Evolutionary conservation across 2,888 invertebrate species (phyloP).

Genomic region (Erynnis tages): DNA sequence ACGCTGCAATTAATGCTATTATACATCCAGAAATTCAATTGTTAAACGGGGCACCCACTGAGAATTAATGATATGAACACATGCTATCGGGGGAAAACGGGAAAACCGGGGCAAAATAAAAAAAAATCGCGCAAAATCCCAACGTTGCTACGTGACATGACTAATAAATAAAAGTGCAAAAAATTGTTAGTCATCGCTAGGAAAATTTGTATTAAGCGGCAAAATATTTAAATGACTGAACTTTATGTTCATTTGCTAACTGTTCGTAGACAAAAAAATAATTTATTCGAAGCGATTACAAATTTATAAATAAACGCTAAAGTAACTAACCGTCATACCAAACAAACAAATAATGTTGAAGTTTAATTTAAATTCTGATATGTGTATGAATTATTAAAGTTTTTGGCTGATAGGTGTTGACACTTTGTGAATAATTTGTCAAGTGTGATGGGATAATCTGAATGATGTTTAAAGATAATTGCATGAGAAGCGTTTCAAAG

Average conservation of each 20-base stretch:
- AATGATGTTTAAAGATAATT: no score
- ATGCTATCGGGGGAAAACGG: constrained; percentile 46
- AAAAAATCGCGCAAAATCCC: constrained; percentile 7
- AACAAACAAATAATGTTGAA: no score
- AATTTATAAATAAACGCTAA: no score
- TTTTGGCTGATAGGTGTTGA: no score
- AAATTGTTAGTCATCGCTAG: constrained; percentile 11
- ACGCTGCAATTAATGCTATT: constrained; percentile 34
- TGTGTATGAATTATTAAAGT: no score
- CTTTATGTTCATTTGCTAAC: not conserved
- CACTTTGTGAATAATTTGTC: no score
- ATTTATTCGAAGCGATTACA: no score
- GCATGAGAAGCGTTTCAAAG: no score
- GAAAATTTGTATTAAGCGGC: not conserved
- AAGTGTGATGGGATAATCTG: no score
- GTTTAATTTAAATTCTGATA: no score
- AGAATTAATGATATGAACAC: constrained; percentile 55
- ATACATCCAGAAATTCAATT: constrained; percentile 59
- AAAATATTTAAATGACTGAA: constrained; percentile 2
- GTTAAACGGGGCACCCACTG: constrained; percentile 53
- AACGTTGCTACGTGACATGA: constrained; percentile 30
- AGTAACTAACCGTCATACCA: no score
- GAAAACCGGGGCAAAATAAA: constrained; percentile 23
- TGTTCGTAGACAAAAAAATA: no score
- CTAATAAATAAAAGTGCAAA: constrained; percentile 27